A percentile compares a stretch with the other conserved stretches of the same genome.
These are phyloP conservation scores for Osmerus eperlanus DNA, from an alignment of 2,113 vertebrate genomes.

Conservation along the genomic window DNA sequence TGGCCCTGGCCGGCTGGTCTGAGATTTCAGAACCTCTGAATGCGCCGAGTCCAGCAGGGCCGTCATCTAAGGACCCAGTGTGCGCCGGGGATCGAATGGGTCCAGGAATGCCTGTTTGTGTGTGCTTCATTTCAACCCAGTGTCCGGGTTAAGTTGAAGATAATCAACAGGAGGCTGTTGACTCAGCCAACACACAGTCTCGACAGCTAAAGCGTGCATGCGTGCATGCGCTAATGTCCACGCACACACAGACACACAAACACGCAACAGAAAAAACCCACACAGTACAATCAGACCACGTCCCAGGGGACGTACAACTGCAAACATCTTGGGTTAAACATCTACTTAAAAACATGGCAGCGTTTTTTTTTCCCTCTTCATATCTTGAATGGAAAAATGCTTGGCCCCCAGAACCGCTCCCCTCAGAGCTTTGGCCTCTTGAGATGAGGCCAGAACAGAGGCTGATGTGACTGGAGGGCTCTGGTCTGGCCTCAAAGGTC, in stretches of 20 bases:
- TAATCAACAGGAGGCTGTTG: neutral
- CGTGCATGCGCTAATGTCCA: neutral
- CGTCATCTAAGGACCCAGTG: conserved; percentile 64
- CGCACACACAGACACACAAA: conserved; percentile 6
- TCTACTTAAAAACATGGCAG: conserved; percentile 37
- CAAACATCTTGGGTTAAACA: conserved; percentile 56
- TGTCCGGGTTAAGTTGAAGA: conserved; percentile 2
- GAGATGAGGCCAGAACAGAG: conserved; percentile 63
- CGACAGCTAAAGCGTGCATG: neutral
- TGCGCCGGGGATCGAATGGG: conserved; percentile 48
- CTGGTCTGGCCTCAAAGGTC: conserved; percentile 38
- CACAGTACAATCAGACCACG: conserved; percentile 1
- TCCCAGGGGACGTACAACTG: conserved; percentile 35
- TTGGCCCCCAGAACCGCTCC: conserved; percentile 62
- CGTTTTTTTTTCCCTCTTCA: conserved; percentile 28
- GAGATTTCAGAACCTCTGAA: conserved; percentile 53
- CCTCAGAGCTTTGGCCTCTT: conserved; percentile 60
- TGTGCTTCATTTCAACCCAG: conserved; percentile 30
- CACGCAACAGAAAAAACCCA: neutral
- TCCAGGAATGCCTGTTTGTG: conserved; percentile 48
- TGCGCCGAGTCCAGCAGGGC: conserved; percentile 51
- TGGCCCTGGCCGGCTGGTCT: conserved; percentile 34
- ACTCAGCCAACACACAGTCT: neutral
- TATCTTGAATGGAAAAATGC: conserved; percentile 69
- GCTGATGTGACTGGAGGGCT: conserved; percentile 57